Evolutionary conservation across 2,113 vertebrate genomes (phyloP).

Genomic region (Gorilla gorilla): DNA sequence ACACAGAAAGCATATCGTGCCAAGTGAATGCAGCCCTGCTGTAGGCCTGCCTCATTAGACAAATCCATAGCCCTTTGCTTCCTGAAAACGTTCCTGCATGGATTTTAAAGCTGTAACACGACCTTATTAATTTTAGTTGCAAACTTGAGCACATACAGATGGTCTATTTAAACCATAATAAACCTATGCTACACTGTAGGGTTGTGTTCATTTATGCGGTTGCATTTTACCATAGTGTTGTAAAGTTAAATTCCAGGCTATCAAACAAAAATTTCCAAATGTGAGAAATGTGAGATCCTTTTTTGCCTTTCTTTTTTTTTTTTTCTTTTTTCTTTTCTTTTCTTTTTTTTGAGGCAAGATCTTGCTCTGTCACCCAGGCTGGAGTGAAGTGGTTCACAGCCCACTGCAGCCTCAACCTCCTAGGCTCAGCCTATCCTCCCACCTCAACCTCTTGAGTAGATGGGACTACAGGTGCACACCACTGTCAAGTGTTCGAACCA

Average conservation of each 20-base stretch:
- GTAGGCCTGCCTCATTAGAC: not conserved
- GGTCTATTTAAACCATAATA: not conserved
- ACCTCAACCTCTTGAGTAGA: not conserved
- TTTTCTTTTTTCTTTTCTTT: not conserved
- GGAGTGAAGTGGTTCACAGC: not conserved
- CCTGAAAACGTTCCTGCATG: conserved; percentile 27
- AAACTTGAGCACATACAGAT: conserved; percentile 8
- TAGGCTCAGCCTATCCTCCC: not conserved
- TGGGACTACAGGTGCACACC: not conserved
- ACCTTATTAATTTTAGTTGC: conserved; percentile 46
- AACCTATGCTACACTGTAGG: too few relatives aligned
- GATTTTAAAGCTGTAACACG: conserved; percentile 7
- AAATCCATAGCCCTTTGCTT: not conserved
- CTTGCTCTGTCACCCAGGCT: not conserved
- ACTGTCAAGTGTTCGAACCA: too few relatives aligned
- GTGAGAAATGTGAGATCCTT: not conserved
- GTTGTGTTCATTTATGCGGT: not conserved
- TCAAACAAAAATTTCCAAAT: not conserved
- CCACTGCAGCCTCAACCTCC: not conserved
- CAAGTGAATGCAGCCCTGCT: not conserved
- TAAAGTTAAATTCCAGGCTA: not conserved
- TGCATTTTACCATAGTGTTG: not conserved
- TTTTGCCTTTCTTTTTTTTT: not conserved
- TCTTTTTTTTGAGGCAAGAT: not conserved
- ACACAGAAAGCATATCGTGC: conserved; percentile 24